These are phyloP conservation scores for Orchestes rusci DNA, from an alignment of 2,888 invertebrate species.

Conservation along the genomic window DNA sequence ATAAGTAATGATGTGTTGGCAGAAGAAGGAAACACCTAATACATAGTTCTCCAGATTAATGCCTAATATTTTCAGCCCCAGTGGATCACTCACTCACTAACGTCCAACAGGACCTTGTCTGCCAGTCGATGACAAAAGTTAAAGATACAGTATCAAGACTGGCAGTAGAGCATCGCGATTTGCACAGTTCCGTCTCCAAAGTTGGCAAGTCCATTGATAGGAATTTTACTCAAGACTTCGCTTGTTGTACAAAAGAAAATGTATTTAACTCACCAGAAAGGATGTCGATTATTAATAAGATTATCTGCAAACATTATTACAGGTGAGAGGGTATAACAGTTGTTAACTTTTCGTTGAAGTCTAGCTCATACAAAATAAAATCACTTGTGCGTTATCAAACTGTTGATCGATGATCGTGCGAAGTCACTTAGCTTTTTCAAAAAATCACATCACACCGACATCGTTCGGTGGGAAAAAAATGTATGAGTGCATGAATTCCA, in stretches of 20 bases:
- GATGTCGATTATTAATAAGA: slow-evolving; percentile 68
- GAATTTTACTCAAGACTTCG: slow-evolving; percentile 88
- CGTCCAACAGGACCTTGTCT: slow-evolving; percentile 63
- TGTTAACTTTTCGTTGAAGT: too few relatives aligned
- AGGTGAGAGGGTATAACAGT: slow-evolving; percentile 15
- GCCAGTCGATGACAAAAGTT: slow-evolving; percentile 67
- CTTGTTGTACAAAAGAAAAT: slow-evolving; percentile 73
- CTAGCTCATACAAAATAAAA: too few relatives aligned
- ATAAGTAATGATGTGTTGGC: too few relatives aligned
- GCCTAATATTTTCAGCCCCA: slow-evolving; percentile 47
- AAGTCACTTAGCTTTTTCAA: too few relatives aligned
- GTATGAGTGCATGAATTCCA: too few relatives aligned
- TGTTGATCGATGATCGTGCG: too few relatives aligned
- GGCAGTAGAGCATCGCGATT: slow-evolving; percentile 75
- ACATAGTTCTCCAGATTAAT: too few relatives aligned
- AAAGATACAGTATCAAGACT: slow-evolving; percentile 77
- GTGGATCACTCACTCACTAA: slow-evolving; percentile 60
- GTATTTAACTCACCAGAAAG: slow-evolving; percentile 67
- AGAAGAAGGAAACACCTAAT: too few relatives aligned
- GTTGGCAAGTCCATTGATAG: slow-evolving; percentile 96
- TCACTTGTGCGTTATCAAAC: too few relatives aligned
- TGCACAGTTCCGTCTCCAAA: slow-evolving; percentile 81
- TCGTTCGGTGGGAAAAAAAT: too few relatives aligned
- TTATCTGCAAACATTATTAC: slow-evolving; percentile 92
- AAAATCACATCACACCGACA: too few relatives aligned